A percentile compares a stretch with the other conserved stretches of the same genome.
Conservation (phyloP, 2,888 invertebrate species). For the Yponomeuta evonymella region DNA sequence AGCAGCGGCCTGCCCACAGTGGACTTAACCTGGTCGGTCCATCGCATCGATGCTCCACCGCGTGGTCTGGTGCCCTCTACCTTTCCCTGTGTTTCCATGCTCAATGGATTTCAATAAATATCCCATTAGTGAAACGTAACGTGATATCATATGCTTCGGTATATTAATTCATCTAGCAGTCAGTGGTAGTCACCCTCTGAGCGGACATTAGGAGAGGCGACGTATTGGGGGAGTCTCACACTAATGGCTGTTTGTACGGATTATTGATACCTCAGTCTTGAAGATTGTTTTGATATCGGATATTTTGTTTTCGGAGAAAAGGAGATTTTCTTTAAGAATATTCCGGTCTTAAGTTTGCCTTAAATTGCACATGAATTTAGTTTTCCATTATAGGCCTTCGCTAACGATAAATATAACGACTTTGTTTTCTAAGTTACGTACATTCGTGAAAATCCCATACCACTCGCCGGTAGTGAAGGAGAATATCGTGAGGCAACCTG, state of each 20-base stretch:
- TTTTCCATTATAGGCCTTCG: no score
- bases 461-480: no score
- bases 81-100: background rate
- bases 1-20: no score
- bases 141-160: background rate
- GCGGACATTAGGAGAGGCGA: background rate
- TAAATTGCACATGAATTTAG: no score
- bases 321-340: background rate
- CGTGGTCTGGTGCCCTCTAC: background rate
- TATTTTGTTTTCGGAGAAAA: background rate
- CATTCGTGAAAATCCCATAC: no score
- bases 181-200: background rate
- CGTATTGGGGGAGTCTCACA: background rate
- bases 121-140: background rate
- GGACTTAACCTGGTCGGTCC: no score
- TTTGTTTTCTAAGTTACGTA: no score
- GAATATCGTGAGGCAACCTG: no score
- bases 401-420: no score
- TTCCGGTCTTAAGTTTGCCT: no score
- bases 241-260: background rate
- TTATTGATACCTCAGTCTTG: background rate
- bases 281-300: background rate
- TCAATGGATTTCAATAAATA: background rate
- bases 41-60: no score
- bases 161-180: slow-evolving; percentile 1